A percentile compares a stretch with the other conserved stretches of the same genome.
phyloP scores from a whole-genome alignment of 1,140 invertebrate species.

The Latrodectus geometricus region DNA sequence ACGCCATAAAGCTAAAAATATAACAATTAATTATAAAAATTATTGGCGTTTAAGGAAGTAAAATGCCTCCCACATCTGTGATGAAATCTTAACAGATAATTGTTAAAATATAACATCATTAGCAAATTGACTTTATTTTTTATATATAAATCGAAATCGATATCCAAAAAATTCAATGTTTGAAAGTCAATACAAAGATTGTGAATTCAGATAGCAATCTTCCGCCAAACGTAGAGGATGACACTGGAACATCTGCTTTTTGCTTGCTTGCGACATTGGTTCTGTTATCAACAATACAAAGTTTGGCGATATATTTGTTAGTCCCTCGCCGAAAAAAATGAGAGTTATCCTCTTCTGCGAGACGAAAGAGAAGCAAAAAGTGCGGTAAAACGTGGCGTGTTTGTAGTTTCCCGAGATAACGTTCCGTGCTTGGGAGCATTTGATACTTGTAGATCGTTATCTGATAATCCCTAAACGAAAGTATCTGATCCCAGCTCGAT shows the following conservation, averaged over 20 bases:
- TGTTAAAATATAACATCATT: too few relatives aligned
- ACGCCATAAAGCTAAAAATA: too few relatives aligned
- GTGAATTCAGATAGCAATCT: neutral
- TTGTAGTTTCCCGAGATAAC: neutral
- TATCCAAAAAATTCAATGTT: too few relatives aligned
- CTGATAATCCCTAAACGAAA: neutral
- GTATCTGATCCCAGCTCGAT: neutral
- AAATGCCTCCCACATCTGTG: too few relatives aligned
- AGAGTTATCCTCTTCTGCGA: neutral
- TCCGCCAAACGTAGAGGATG: neutral
- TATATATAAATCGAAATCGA: too few relatives aligned
- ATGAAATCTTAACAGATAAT: too few relatives aligned
- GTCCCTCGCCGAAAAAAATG: too few relatives aligned
- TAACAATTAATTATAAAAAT: too few relatives aligned
- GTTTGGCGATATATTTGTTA: too few relatives aligned
- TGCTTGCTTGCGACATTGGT: neutral
- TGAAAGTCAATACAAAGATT: too few relatives aligned
- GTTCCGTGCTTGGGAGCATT: neutral
- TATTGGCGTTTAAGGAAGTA: too few relatives aligned
- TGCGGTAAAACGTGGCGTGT: neutral
- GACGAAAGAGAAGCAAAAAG: neutral
- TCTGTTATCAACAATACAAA: neutral
- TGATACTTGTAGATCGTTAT: neutral
- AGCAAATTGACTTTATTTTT: too few relatives aligned
- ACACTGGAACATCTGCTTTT: neutral